Base-by-base conservation (phyloP, 2,888 invertebrate species). In the Fragum whitleyi region DNA sequence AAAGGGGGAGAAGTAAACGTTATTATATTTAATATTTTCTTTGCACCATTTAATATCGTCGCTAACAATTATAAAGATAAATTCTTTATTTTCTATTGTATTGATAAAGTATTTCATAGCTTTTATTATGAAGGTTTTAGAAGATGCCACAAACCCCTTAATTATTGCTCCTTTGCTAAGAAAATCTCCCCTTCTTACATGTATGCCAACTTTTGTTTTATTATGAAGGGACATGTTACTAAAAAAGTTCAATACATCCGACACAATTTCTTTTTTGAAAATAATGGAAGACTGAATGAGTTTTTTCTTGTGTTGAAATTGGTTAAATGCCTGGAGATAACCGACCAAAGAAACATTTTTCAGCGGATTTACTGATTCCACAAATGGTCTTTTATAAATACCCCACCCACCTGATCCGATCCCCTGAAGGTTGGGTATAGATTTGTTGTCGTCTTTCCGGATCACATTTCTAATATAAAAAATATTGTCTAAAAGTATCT, bases 301-400 rank as follows among this genome's bases (percentile, higher is more conserved):
- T 1, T 80, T 23, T 42, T 65, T 57, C 7, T 78, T 75, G 36
- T 85, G 71, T 2, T 75, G 57, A 73, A 90, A 90, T 65, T 90
- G 89, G 70, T 85, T 87, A 88, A 89, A 90, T 0, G 88, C 87
- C 75, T 90, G 90, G 57, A 78, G 86, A 74, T 87, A 90, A 29
- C 90, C 88, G 19, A 53, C 55, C 21, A 89, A 65, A 0, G 86
- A 83, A 83, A 81, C 86, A 53, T 89, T 89, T 23, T 53, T n/a
- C 6, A 21, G n/a, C n/a, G 53, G 53, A 14, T n/a, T 53, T 7
- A 53, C 53, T 0, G 9, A 7, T 21, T n/a, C n/a, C n/a, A 23
- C n/a, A 53, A 53, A 19, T n/a, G 53, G 53, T 53, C n/a, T 23
- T 1, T 53, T 7, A n/a, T 53, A 53, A 1, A 53, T 21, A n/a